Base-by-base conservation (phyloP, 2,113 vertebrate genomes). In the Tychaedon coryphoeus region DNA sequence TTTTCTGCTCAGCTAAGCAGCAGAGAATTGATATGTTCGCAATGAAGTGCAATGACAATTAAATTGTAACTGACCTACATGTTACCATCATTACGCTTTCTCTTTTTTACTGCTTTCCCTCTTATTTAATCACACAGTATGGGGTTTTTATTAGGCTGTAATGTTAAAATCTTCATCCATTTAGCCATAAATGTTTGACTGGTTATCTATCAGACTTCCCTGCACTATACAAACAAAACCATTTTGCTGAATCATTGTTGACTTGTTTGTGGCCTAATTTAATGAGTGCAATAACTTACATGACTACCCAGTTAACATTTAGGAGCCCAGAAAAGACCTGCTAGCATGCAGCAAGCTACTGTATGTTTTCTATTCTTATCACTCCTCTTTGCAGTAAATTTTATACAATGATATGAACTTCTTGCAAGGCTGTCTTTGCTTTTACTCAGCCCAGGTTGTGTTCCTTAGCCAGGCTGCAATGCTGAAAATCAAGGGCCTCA, bases 51-150 rank as follows among this genome's bases (percentile, higher is more conserved):
- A 98, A 98, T 99, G 99, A 99, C 98, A 99, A 99, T 99, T 99
- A 99, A 99, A 99, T 98, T 99, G 98, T 98, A 99, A 99, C 98
- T 99, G 98, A 99, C 99, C 99, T 98, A 98, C 98, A 98, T 98
- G 98, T 98, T 98, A 98, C 98, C 98, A 94, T 98, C 98, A 99
- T 99, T 99, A 99, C 54, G 97, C 98, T 98, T 98, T 97, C 97
- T 98, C 97, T 98, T 98, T 98, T 98, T 98, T 98, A 98, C 98
- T 98, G 98, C 97, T 98, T 98, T 98, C 98, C 98, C 98, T 98
- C 98, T 99, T 99, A 98, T 99, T 99, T 98, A 99, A 99, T 99
- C 98, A 98, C 98, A 98, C 98, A 99, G 98, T 98, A 99, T 98
- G 98, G 98, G 98, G 98, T 97, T 98, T 99, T 99, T 99, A 99